These are phyloP conservation scores for Ibidorhyncha struthersii DNA, from an alignment of 2,113 vertebrate species.

Conservation along the genomic window DNA sequence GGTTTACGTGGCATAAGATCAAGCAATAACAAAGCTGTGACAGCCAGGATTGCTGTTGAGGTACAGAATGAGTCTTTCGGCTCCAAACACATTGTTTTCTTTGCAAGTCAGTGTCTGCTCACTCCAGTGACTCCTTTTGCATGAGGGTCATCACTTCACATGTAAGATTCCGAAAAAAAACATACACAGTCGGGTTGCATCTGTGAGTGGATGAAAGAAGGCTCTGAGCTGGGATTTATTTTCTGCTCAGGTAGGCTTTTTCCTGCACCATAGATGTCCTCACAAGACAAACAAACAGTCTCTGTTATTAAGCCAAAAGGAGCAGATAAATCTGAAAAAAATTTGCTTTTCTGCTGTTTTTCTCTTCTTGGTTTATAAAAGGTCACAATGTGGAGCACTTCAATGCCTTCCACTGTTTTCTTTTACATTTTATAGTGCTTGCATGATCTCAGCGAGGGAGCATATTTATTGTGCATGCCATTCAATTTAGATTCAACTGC, in stretches of 20 bases:
- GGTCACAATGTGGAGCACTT: slow-evolving; percentile 66
- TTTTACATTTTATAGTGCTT: slow-evolving; percentile 67
- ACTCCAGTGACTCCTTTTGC: neutral
- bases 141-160: neutral
- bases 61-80: neutral
- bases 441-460: slow-evolving; percentile 61
- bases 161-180: neutral
- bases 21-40: neutral
- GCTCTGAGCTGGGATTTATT: neutral
- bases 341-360: slow-evolving; percentile 21
- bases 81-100: neutral
- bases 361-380: slow-evolving; percentile 56
- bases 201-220: neutral
- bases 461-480: slow-evolving; percentile 67
- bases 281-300: neutral
- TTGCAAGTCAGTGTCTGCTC: neutral
- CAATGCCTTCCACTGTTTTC: slow-evolving; percentile 65
- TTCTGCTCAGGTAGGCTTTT: slow-evolving; percentile 44
- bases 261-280: neutral
- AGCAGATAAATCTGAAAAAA: slow-evolving; percentile 38
- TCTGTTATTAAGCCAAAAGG: slow-evolving; percentile 13
- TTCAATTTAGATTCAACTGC: slow-evolving; percentile 72
- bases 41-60: neutral
- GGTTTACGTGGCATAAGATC: neutral
- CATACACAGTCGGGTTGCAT: neutral